A percentile compares a stretch with the other conserved stretches of the same genome.
Evolutionary conservation across 2,888 invertebrate genomes (phyloP).

Genomic region (Tillus elongatus): DNA sequence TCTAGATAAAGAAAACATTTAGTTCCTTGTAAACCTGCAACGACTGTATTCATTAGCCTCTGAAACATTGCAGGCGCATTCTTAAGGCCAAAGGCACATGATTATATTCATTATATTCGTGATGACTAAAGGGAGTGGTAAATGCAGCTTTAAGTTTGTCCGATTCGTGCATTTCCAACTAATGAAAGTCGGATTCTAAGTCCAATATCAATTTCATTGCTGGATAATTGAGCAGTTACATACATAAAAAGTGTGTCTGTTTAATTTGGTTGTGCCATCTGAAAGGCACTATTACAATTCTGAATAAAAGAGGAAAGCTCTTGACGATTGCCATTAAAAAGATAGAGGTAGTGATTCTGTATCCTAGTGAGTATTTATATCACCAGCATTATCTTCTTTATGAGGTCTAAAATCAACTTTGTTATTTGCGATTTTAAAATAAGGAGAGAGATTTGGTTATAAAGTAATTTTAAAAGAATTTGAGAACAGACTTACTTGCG

Average conservation of each 20-base stretch:
- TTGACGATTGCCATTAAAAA: background rate
- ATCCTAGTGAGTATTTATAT: background rate
- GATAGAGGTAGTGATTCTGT: background rate
- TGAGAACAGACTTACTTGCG: slow-evolving; percentile 2
- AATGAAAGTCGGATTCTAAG: slow-evolving; percentile 18
- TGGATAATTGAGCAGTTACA: slow-evolving; percentile 2
- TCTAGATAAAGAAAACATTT: slow-evolving; percentile 28
- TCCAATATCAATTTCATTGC: slow-evolving; percentile 12
- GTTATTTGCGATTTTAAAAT: background rate
- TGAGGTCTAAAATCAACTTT: no score
- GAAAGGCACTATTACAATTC: slow-evolving; percentile 3
- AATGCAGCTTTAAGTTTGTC: slow-evolving; percentile 23
- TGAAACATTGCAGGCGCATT: slow-evolving; percentile 23
- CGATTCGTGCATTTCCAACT: slow-evolving; percentile 13
- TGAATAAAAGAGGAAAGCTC: background rate
- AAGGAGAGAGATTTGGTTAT: background rate
- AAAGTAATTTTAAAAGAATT: background rate
- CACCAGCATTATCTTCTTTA: no score
- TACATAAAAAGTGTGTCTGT: background rate
- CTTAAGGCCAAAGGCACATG: slow-evolving; percentile 24
- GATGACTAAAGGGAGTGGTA: slow-evolving; percentile 22
- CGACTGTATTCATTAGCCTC: slow-evolving; percentile 21
- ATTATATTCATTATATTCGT: no score
- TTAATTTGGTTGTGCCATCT: slow-evolving; percentile 2
- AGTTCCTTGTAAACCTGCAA: slow-evolving; percentile 19